Evolutionary conservation across 2,113 vertebrate species (phyloP).

Genomic region (Silurus meridionalis): DNA sequence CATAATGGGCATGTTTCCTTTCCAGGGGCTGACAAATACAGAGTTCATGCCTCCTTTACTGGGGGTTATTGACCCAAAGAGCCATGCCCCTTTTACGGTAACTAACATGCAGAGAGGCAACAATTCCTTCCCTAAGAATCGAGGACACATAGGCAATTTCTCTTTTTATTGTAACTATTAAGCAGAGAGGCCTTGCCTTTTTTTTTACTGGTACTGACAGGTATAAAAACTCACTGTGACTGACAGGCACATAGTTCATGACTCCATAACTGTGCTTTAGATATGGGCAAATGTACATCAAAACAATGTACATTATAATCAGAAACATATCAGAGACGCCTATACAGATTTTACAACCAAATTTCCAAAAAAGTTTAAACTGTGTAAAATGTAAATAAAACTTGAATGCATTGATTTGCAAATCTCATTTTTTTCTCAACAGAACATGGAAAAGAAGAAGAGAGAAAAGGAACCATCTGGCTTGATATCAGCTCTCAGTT

Average conservation of each 20-base stretch:
- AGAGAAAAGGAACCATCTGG: no score
- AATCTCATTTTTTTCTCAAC: no score
- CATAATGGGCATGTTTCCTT: neutral
- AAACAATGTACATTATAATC: neutral
- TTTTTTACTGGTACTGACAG: neutral
- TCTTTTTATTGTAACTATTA: neutral
- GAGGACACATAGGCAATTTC: neutral
- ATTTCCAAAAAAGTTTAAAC: no score
- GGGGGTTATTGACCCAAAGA: neutral
- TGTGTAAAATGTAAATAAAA: no score
- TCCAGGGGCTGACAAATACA: neutral
- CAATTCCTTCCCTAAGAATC: neutral
- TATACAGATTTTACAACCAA: neutral
- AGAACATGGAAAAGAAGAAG: no score
- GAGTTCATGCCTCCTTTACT: neutral
- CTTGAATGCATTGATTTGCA: no score
- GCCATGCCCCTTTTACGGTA: no score
- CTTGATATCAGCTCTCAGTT: no score
- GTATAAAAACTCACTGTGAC: neutral
- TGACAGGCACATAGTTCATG: neutral
- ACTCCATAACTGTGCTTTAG: neutral
- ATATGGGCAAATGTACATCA: neutral
- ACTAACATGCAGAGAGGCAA: neutral
- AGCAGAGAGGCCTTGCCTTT: neutral
- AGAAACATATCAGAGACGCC: neutral